These are phyloP conservation scores for Trissoscelio sp. DNA, from an alignment of 2,888 invertebrate species.

Conservation along the genomic window DNA sequence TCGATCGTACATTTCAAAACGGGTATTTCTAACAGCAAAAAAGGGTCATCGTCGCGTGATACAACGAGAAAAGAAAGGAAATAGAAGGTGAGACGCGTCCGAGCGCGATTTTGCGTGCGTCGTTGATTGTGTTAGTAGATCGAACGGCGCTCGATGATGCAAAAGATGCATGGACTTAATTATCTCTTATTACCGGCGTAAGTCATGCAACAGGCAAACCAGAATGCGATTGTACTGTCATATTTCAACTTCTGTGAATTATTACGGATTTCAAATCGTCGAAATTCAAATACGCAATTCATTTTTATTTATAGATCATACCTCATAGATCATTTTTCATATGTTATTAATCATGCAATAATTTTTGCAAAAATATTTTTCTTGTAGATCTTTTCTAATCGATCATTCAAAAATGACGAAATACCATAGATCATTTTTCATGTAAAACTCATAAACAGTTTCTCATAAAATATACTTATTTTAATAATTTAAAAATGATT, in stretches of 20 bases:
- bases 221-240: constrained; percentile 20
- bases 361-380: too few species aligned
- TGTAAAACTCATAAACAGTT: too few species aligned
- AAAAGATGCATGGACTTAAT: constrained; percentile 56
- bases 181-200: constrained; percentile 33
- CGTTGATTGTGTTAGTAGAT: constrained; percentile 46
- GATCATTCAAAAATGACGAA: too few species aligned
- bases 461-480: too few species aligned
- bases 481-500: too few species aligned
- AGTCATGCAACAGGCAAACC: constrained; percentile 27
- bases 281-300: too few species aligned
- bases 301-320: too few species aligned
- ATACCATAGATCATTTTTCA: too few species aligned
- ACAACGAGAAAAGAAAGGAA: constrained; percentile 48
- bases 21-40: constrained; percentile 6
- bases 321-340: too few species aligned
- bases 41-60: constrained; percentile 23
- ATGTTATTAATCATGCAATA: too few species aligned
- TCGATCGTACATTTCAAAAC: constrained; percentile 50
- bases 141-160: constrained; percentile 26
- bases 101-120: constrained; percentile 27
- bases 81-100: constrained; percentile 49
- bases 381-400: too few species aligned
- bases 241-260: constrained; percentile 25
- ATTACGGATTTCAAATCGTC: constrained; percentile 2